These are phyloP conservation scores for Cotesia chilonis DNA, from an alignment of 1,140 invertebrate species.

Conservation along the genomic window DNA sequence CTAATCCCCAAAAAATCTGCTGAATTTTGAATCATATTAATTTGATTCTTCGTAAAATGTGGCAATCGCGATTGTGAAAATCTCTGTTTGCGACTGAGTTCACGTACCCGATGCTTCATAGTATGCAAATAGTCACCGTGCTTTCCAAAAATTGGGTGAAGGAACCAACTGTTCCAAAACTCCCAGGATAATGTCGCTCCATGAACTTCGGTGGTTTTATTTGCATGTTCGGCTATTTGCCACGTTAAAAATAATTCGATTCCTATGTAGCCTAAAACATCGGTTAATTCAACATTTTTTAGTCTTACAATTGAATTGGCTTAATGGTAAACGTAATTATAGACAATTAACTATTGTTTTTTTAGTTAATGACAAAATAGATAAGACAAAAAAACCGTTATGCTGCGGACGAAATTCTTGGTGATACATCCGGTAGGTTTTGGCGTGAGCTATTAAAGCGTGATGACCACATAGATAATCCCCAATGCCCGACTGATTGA, in stretches of 20 bases:
- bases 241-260: conserved; percentile 71
- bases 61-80: conserved; percentile 65
- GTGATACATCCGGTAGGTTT: conserved; percentile 60
- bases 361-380: no score
- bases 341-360: conserved; percentile 20
- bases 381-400: conserved; percentile 46
- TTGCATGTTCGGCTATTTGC: conserved; percentile 67
- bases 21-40: conserved; percentile 57
- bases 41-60: conserved; percentile 61
- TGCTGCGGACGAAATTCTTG: conserved; percentile 54
- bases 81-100: conserved; percentile 61
- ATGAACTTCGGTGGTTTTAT: conserved; percentile 61
- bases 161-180: conserved; percentile 68
- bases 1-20: conserved; percentile 62
- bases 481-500: conserved; percentile 44
- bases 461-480: conserved; percentile 61
- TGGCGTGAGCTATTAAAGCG: conserved; percentile 60
- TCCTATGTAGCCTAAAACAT: conserved; percentile 68
- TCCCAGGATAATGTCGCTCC: conserved; percentile 67
- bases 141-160: conserved; percentile 64
- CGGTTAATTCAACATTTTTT: background rate
- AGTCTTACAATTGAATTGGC: conserved; percentile 25
- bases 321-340: conserved; percentile 3
- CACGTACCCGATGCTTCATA: conserved; percentile 60
- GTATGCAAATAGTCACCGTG: conserved; percentile 68